These are phyloP conservation scores for Tortrix viridana DNA, from an alignment of 2,888 invertebrate genomes.

Conservation along the genomic window DNA sequence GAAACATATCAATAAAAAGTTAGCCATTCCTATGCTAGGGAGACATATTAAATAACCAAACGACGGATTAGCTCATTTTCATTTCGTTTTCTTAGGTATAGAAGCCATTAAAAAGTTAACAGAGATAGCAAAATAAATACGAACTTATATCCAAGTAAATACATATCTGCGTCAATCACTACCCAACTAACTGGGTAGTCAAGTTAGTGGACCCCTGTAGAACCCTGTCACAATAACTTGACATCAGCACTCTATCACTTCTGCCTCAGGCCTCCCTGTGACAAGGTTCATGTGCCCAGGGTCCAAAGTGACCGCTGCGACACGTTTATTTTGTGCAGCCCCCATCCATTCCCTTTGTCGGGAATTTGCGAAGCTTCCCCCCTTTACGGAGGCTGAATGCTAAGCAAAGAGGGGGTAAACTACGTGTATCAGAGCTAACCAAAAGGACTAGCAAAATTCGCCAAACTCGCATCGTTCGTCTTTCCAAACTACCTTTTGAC, in stretches of 20 bases:
- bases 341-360: constrained; percentile 35
- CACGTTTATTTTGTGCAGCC: constrained; percentile 35
- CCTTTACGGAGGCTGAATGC: constrained; percentile 47
- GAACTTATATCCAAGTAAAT: no score
- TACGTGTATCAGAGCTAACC: constrained; percentile 42
- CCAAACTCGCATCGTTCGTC: constrained; percentile 1
- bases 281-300: constrained; percentile 14
- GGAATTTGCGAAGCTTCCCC: constrained; percentile 33
- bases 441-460: constrained; percentile 49
- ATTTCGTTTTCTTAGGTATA: no score
- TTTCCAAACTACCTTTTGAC: neutral
- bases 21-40: no score
- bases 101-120: no score
- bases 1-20: no score
- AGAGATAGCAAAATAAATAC: no score
- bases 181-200: no score
- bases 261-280: constrained; percentile 43
- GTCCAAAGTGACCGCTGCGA: constrained; percentile 35
- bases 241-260: constrained; percentile 18
- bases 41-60: no score
- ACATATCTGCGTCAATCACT: no score
- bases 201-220: no score
- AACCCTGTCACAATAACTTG: no score
- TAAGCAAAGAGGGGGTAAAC: constrained; percentile 40
- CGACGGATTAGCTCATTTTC: no score